Conservation (phyloP, 2,888 invertebrate species). For the Litoditis marina region DNA sequence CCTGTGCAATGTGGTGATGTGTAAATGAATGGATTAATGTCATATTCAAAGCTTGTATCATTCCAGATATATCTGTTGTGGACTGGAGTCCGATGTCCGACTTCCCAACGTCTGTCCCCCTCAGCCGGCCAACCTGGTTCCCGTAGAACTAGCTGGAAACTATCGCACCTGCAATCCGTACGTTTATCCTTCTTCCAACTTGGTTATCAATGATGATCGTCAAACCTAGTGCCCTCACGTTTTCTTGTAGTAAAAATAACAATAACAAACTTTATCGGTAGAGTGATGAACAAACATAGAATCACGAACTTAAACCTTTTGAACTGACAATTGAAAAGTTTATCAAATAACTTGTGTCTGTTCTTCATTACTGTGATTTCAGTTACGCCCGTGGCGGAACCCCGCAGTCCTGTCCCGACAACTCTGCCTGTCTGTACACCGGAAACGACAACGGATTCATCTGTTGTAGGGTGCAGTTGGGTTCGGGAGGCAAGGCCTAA, state of each 20-base stretch:
- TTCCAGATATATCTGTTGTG: constrained; percentile 58
- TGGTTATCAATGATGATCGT: background rate
- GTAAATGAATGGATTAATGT: no score
- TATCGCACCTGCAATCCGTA: constrained; percentile 45
- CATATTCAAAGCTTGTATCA: no score
- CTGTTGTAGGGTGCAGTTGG: constrained; percentile 58
- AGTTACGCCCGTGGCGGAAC: constrained; percentile 57
- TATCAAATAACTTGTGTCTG: no score
- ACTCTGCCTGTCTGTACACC: constrained; percentile 58
- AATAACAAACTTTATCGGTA: no score
- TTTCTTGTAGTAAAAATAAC: no score
- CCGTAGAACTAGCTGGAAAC: constrained; percentile 58
- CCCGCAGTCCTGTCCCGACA: constrained; percentile 55
- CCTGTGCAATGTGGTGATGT: no score
- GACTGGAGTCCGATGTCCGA: constrained; percentile 57
- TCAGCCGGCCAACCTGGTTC: constrained; percentile 59
- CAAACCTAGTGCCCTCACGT: background rate
- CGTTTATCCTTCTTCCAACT: background rate
- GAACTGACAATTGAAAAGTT: no score
- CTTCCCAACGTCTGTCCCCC: constrained; percentile 60
- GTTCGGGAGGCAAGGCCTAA: constrained; percentile 30
- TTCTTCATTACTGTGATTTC: no score
- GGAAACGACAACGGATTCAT: constrained; percentile 60
- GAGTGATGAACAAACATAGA: no score
- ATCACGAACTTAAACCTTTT: no score